Conservation (phyloP, 2,797 vertebrate species). For the Paramormyrops hopkinsi region DNA sequence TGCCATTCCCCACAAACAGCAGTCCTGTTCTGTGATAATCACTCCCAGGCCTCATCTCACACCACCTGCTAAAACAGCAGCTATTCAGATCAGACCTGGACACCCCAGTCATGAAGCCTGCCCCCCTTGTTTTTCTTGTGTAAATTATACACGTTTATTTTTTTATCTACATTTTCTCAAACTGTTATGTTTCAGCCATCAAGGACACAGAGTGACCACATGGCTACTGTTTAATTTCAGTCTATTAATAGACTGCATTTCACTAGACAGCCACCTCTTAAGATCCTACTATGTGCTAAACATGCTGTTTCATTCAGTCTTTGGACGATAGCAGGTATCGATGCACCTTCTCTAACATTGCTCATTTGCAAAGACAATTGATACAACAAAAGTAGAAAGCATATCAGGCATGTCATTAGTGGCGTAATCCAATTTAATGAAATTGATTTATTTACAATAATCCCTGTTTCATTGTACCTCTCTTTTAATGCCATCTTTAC, state of each 20-base stretch:
- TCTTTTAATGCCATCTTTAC: constrained; percentile 13
- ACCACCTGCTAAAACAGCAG: background rate
- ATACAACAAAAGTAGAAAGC: background rate
- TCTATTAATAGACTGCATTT: background rate
- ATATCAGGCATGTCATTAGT: background rate
- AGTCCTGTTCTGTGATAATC: background rate
- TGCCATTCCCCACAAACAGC: background rate
- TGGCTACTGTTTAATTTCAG: background rate
- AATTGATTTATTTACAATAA: background rate
- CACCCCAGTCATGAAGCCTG: background rate
- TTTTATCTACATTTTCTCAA: background rate
- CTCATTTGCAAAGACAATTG: background rate
- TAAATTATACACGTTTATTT: background rate
- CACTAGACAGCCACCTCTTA: background rate
- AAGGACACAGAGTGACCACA: background rate
- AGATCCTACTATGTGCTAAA: background rate
- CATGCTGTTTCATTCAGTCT: background rate
- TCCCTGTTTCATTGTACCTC: constrained; percentile 10
- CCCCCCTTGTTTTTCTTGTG: background rate
- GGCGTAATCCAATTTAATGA: background rate
- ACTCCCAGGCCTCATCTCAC: background rate
- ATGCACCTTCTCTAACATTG: background rate
- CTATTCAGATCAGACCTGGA: background rate
- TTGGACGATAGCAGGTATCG: background rate
- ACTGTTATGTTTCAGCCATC: background rate